These are phyloP conservation scores for Clamator glandarius DNA, from an alignment of 2,797 vertebrate species.

Conservation along the genomic window DNA sequence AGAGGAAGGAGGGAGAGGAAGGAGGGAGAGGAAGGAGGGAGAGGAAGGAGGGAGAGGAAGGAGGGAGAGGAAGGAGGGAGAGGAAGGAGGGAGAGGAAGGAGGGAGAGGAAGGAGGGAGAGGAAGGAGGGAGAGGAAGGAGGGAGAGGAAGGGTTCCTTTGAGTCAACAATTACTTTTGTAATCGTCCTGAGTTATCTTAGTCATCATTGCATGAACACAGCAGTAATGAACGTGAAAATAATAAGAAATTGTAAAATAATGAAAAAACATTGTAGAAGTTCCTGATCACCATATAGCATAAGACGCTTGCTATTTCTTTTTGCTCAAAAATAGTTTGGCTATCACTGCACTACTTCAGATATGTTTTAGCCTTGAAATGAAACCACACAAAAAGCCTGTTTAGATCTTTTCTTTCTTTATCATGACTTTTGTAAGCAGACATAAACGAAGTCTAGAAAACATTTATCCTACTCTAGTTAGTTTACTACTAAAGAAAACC, in stretches of 20 bases:
- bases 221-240: background rate
- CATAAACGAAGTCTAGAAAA: background rate
- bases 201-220: background rate
- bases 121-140: too few relatives aligned
- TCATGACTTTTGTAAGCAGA: background rate
- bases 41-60: too few relatives aligned
- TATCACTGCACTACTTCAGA: background rate
- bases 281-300: background rate
- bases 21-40: too few relatives aligned
- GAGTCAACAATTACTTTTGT: background rate
- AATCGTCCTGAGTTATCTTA: background rate
- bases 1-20: too few relatives aligned
- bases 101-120: too few relatives aligned
- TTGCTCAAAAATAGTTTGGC: background rate
- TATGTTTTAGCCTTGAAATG: background rate
- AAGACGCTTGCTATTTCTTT: background rate
- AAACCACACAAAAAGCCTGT: background rate
- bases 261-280: background rate
- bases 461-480: background rate
- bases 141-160: too few relatives aligned
- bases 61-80: too few relatives aligned
- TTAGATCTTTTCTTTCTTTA: background rate
- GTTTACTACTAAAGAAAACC: background rate
- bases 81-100: too few relatives aligned
- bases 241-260: background rate